These are phyloP conservation scores for Diaprepes abbreviatus DNA, from an alignment of 2,888 invertebrate genomes.

Conservation along the genomic window DNA sequence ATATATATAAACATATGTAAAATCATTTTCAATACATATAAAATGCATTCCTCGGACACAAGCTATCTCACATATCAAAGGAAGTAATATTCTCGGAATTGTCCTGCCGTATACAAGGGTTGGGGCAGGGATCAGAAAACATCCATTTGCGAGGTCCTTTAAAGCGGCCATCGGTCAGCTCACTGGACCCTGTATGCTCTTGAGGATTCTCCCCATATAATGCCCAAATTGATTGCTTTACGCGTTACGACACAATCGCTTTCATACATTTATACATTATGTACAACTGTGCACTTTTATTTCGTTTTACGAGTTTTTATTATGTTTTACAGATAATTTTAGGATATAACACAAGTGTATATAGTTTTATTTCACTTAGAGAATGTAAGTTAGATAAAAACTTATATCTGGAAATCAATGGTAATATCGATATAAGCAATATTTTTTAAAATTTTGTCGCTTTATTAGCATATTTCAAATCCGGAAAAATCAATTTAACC, in stretches of 20 bases:
- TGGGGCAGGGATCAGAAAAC: conserved; percentile 62
- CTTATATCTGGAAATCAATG: too few relatives aligned
- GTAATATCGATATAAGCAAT: too few relatives aligned
- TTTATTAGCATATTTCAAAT: too few relatives aligned
- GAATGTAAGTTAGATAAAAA: too few relatives aligned
- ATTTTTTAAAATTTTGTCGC: too few relatives aligned
- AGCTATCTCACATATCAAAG: conserved; percentile 67
- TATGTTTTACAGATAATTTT: conserved; percentile 39
- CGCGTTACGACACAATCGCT: conserved; percentile 66
- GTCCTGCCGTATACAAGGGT: conserved; percentile 55
- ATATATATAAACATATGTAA: too few relatives aligned
- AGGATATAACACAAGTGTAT: too few relatives aligned
- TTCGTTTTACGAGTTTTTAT: conserved; percentile 39
- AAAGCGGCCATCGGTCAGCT: conserved; percentile 65
- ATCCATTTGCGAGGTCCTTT: conserved; percentile 67
- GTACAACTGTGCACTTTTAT: conserved; percentile 47
- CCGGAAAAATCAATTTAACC: too few relatives aligned
- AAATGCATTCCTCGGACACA: conserved; percentile 58
- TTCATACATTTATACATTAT: conserved; percentile 62
- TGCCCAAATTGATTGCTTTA: conserved; percentile 67
- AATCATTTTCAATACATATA: too few relatives aligned
- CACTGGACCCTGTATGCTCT: conserved; percentile 62
- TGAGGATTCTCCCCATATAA: conserved; percentile 64
- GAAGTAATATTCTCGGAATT: conserved; percentile 67
- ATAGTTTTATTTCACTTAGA: too few relatives aligned